Evolutionary conservation across 2,888 invertebrate genomes (phyloP).

Genomic region (Dermolepida albohirtum): DNA sequence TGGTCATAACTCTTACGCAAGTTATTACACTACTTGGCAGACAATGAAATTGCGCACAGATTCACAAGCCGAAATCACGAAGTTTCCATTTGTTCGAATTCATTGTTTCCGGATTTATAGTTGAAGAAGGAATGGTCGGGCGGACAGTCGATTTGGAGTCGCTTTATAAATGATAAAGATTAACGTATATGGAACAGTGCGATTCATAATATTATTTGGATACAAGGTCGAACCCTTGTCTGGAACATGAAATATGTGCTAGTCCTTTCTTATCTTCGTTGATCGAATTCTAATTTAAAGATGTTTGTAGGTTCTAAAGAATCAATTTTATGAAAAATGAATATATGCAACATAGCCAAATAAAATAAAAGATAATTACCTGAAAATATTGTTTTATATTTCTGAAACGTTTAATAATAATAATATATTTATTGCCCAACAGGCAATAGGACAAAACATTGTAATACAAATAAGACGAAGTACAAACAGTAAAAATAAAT

Average conservation of each 20-base stretch:
- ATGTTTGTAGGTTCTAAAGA: no score
- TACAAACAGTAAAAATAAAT: no score
- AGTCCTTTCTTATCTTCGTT: background rate
- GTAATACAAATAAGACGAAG: no score
- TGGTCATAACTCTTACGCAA: slow-evolving; percentile 19
- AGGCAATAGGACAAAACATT: no score
- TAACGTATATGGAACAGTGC: slow-evolving; percentile 5
- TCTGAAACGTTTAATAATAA: no score
- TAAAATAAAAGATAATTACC: no score
- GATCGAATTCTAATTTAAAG: background rate
- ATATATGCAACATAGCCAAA: no score
- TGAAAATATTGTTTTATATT: no score
- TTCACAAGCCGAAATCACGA: slow-evolving; percentile 14
- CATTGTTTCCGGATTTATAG: slow-evolving; percentile 31
- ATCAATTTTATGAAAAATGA: no score
- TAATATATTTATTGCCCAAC: no score
- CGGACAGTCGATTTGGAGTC: background rate
- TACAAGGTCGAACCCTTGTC: slow-evolving; percentile 7
- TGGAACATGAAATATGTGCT: background rate
- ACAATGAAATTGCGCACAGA: slow-evolving; percentile 22
- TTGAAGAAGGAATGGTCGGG: background rate
- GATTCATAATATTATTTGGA: slow-evolving; percentile 11
- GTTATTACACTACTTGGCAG: slow-evolving; percentile 12
- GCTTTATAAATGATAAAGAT: slow-evolving; percentile 20
- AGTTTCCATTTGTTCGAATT: slow-evolving; percentile 26